Conservation (phyloP, 2,888 invertebrate species). For the Apamea crenata region DNA sequence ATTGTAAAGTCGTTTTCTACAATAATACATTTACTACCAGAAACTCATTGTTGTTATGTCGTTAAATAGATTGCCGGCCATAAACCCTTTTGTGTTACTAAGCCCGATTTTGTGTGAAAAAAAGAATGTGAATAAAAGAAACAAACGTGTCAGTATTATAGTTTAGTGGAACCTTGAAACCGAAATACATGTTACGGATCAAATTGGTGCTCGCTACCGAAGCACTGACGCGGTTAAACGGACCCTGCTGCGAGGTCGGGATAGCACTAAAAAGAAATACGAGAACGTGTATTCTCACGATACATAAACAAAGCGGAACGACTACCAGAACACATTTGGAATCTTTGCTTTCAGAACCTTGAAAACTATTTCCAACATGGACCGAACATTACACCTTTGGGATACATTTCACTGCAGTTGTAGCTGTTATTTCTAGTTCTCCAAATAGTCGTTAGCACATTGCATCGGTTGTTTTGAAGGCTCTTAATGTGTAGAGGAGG, state of each 20-base stretch:
- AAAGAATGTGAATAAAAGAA: too few relatives aligned
- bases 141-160: slow-evolving; percentile 42
- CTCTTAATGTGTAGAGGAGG: slow-evolving; percentile 33
- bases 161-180: slow-evolving; percentile 55
- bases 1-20: slow-evolving; percentile 73
- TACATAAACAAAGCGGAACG: slow-evolving; percentile 53
- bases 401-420: slow-evolving; percentile 46
- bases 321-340: slow-evolving; percentile 37
- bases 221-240: slow-evolving; percentile 22
- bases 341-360: slow-evolving; percentile 48
- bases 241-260: slow-evolving; percentile 22
- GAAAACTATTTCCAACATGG: slow-evolving; percentile 46
- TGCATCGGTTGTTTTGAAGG: slow-evolving; percentile 51
- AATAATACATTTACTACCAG: slow-evolving; percentile 63
- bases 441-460: slow-evolving; percentile 55
- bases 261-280: slow-evolving; percentile 54
- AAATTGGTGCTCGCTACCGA: slow-evolving; percentile 42
- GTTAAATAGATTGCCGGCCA: slow-evolving; percentile 57
- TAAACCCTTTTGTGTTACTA: slow-evolving; percentile 56
- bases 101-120: slow-evolving; percentile 47
- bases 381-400: slow-evolving; percentile 48
- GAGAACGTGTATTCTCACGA: slow-evolving; percentile 30
- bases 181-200: slow-evolving; percentile 46
- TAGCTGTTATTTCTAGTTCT: slow-evolving; percentile 43
- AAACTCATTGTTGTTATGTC: slow-evolving; percentile 64